These are phyloP conservation scores for Calameuta pallipes DNA, from an alignment of 2,888 invertebrate species.

Conservation along the genomic window DNA sequence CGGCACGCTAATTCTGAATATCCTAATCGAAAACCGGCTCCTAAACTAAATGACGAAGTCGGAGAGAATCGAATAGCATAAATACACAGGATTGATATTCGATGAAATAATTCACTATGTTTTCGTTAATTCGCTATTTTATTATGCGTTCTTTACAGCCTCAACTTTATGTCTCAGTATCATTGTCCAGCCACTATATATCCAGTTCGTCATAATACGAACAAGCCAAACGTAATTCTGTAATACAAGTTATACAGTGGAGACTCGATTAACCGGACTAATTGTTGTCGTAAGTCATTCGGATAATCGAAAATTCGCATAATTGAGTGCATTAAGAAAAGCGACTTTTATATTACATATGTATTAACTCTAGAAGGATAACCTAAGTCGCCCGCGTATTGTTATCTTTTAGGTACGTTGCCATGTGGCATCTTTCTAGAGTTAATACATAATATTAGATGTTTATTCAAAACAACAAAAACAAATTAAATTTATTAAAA, in stretches of 20 bases:
- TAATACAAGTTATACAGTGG: neutral
- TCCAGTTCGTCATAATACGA: neutral
- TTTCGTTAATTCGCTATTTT: neutral
- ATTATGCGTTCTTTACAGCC: conserved; percentile 3
- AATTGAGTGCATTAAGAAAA: too few species aligned
- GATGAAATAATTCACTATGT: neutral
- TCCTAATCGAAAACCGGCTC: neutral
- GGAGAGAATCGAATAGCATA: neutral
- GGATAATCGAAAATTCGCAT: too few species aligned
- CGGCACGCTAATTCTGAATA: neutral
- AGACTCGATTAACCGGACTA: too few species aligned
- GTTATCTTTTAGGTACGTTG: too few species aligned
- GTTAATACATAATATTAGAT: too few species aligned
- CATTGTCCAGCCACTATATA: neutral
- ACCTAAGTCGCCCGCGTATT: too few species aligned
- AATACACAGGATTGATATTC: neutral
- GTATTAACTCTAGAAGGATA: too few species aligned
- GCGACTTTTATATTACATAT: too few species aligned
- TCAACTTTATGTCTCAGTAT: neutral
- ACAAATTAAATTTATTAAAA: too few species aligned
- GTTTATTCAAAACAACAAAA: too few species aligned
- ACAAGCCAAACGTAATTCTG: neutral
- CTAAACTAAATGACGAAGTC: neutral
- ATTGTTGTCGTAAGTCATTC: too few species aligned
- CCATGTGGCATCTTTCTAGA: too few species aligned